Evolutionary conservation across 2,113 vertebrate genomes (phyloP).

Genomic region (Anthoscopus minutus): DNA sequence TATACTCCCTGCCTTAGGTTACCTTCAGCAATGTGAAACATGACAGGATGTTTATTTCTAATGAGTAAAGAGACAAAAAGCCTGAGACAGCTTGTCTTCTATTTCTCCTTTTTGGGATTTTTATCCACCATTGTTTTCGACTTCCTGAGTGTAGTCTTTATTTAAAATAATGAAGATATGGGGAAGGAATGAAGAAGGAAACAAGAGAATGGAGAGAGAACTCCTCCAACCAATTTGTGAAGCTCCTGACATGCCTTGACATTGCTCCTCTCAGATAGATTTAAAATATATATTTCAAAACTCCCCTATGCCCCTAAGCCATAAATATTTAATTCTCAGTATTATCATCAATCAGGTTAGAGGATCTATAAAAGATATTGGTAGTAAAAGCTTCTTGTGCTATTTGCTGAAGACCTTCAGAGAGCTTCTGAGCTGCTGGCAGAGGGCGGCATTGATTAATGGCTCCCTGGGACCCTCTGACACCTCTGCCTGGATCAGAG

Average conservation of each 20-base stretch:
- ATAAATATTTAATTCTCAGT: slow-evolving; percentile 71
- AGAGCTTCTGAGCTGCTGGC: slow-evolving; percentile 60
- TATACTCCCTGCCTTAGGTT: not conserved
- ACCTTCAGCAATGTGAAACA: not conserved
- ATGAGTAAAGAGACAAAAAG: not conserved
- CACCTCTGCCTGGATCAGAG: slow-evolving; percentile 68
- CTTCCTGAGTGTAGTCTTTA: not conserved
- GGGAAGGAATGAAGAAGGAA: not conserved
- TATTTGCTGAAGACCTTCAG: not conserved
- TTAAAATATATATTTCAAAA: slow-evolving; percentile 13
- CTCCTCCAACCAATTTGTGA: not conserved
- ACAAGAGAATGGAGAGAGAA: not conserved
- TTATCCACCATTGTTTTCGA: not conserved
- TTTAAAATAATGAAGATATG: not conserved
- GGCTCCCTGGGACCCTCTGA: slow-evolving; percentile 62
- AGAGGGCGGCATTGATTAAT: slow-evolving; percentile 66
- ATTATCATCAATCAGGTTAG: slow-evolving; percentile 47
- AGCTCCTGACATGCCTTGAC: not conserved
- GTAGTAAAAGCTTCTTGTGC: slow-evolving; percentile 41
- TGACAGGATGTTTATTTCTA: not conserved
- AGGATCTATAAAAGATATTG: slow-evolving; percentile 15
- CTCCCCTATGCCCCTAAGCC: slow-evolving; percentile 5
- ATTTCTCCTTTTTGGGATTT: not conserved
- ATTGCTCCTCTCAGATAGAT: not conserved
- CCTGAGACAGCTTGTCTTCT: not conserved